Evolutionary conservation across 1,140 invertebrate genomes (phyloP), one percentile per base, ranked within the genome.

Genomic region (Calephelis nemesis): DNA sequence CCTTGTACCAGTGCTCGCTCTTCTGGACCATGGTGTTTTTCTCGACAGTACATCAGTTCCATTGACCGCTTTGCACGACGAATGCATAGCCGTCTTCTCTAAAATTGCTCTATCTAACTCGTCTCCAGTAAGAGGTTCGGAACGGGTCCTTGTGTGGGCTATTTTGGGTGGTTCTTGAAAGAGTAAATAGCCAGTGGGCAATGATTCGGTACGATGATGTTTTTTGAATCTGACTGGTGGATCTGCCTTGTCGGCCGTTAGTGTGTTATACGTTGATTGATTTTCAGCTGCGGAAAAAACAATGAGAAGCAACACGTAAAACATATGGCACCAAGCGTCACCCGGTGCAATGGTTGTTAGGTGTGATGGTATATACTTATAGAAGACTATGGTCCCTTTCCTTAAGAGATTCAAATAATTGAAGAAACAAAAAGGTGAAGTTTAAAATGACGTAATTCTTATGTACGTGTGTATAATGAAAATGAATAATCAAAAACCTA

Each of bases 71-170:
- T 85, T 85, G 73, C 82, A 87, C 13, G 84, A 87, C 9, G 82
- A 85, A 50, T 85, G 82, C 63, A 77, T 77, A 30, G 70, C 72
- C 4, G 70, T 70, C 60, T 81, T 80, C 47, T 94, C 93, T 48
- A 95, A 86, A 4, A 85, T 93, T 93, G 76, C 94, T 89, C 80
- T 95, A 93, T 79, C 95, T 90, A 71, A 86, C 88, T 76, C 91
- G 81, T 90, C 93, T 7, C 88, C 89, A 63, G 93, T 93, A 74
- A 95, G 84, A 69, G 94, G 94, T 82, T 94, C 93, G 79, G 94
- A 95, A 82, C 94, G 86, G 71, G 94, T 95, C 88, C 94, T 92
- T 86, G 94, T 94, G 89, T 95, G 94, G 76, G 81, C 85, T 40
- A 90, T 84, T 49, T 70, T 69, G 63, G 82, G 73, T 30, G 84